Base-by-base conservation (phyloP, 1,140 invertebrate species). In the Rhopalosiphum padi region DNA sequence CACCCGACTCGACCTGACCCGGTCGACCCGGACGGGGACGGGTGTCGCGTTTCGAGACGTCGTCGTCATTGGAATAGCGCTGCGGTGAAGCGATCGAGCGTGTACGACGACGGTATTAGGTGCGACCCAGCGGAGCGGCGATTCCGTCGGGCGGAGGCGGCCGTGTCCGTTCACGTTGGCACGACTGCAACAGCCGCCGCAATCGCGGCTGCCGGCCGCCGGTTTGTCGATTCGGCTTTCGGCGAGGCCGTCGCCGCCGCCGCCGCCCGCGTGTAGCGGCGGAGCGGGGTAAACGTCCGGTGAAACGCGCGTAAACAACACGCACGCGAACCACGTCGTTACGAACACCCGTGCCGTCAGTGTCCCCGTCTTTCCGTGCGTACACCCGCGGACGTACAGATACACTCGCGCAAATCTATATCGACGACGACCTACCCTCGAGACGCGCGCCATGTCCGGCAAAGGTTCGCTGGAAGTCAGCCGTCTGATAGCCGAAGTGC, bases 221-320 rank as follows among this genome's bases (percentile, higher is more conserved):
- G 90, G 41, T 43, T 91, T 43, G 90, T 43, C 90, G 88, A 90
- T 37, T 90, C 88, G 51, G 41, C 90, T 41, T 60, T 23, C 55
- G 55, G 11, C 90, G 90, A 18, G n/a, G 88, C 21, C 51, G n/a
- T 48, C 85, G 37, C 23, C 82, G 55, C 22, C 18, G 88, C 41
- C 85, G 51, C 55, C 55, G 55, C 37, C 90, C 90, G 90, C 90
- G 35, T 91, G 90, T 43, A 91, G 90, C 90, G 90, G 55, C 43
- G 85, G 55, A 91, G 90, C 90, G 90, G 90, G 90, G 90, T 91
- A 91, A 60, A 91, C 90, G 90, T 91, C 90, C 90, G 55, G 25
- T n/a, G 55, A 77, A 68, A 68, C 90, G 55, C 55, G 25, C 90
- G 90, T 91, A 43, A 77, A 46, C 55, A 43, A 43, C 90, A 43